phyloP scores from a whole-genome alignment of 1,140 invertebrate genomes.

The Neodiprion pinetum region DNA sequence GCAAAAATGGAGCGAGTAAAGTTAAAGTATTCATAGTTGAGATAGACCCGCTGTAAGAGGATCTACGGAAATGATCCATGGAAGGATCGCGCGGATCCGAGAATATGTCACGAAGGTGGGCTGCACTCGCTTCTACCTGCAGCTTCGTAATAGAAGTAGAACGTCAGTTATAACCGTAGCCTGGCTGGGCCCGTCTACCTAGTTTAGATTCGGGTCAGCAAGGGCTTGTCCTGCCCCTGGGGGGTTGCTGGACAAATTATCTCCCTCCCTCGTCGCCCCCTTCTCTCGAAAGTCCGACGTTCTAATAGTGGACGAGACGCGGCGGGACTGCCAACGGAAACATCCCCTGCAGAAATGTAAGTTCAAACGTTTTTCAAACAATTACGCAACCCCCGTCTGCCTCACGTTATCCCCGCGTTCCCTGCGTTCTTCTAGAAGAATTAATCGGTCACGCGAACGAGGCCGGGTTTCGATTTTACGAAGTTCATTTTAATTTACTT shows the following conservation, averaged over 20 bases:
- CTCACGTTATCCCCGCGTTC: neutral
- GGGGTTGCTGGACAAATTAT: conserved; percentile 53
- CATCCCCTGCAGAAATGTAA: neutral
- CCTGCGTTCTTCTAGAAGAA: too few relatives aligned
- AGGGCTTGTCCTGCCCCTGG: conserved; percentile 25
- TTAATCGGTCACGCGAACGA: too few relatives aligned
- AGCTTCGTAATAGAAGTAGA: neutral
- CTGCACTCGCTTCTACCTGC: neutral
- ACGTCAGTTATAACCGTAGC: conserved; percentile 29
- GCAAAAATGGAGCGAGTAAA: too few relatives aligned
- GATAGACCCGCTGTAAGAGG: too few relatives aligned
- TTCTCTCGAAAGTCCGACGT: conserved; percentile 23
- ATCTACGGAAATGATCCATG: too few relatives aligned
- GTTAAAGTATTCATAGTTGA: too few relatives aligned
- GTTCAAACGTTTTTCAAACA: conserved; percentile 1
- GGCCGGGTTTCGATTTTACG: too few relatives aligned
- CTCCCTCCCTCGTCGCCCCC: conserved; percentile 39
- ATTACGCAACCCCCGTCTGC: neutral
- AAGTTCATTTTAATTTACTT: too few relatives aligned
- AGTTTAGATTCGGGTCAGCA: conserved; percentile 57
- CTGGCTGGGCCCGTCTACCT: conserved; percentile 32
- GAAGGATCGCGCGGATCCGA: too few relatives aligned
- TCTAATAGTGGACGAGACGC: conserved; percentile 50
- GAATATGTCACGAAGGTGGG: too few relatives aligned
- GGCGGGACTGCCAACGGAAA: conserved; percentile 46